Conservation (phyloP, 2,797 vertebrate species). For the Rhynchonycteris naso region DNA sequence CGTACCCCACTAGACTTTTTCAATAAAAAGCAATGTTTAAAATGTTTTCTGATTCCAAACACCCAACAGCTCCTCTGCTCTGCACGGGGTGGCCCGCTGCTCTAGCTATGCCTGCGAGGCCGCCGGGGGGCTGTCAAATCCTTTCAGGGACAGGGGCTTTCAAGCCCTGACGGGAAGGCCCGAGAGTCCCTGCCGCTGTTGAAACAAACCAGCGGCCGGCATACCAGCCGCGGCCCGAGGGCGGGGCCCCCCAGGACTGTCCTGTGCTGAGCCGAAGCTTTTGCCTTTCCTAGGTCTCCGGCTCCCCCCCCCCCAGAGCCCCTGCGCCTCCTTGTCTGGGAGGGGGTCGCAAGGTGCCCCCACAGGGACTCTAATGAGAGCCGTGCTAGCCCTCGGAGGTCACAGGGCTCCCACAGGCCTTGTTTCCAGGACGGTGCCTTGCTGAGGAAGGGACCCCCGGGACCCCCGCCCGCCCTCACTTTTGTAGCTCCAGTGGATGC, state of each 20-base stretch:
- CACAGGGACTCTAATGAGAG: background rate
- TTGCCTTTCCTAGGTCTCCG: background rate
- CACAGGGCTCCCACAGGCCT: accelerated
- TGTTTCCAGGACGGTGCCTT: accelerated
- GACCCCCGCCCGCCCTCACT: conserved; percentile 36
- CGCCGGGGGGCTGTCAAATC: background rate
- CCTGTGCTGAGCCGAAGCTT: background rate
- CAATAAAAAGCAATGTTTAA: background rate
- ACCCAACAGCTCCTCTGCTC: background rate
- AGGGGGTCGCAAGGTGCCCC: accelerated
- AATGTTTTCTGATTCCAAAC: accelerated
- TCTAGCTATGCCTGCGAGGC: background rate
- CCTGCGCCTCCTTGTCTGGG: background rate
- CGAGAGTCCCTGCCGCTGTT: background rate
- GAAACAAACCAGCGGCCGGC: background rate
- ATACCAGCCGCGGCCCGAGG: background rate
- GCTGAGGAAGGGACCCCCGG: too few relatives aligned
- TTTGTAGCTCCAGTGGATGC: conserved; percentile 99
- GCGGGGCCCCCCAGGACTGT: background rate
- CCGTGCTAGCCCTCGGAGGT: background rate
- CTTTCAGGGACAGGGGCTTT: background rate
- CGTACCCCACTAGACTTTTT: accelerated
- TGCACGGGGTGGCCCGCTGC: background rate
- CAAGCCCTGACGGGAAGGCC: background rate
- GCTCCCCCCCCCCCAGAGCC: accelerated